Percentiles rank a stretch among this genome's conserved stretches.
Conservation (phyloP, 2,888 invertebrate genomes). For the Teinopalpus imperialis region DNA sequence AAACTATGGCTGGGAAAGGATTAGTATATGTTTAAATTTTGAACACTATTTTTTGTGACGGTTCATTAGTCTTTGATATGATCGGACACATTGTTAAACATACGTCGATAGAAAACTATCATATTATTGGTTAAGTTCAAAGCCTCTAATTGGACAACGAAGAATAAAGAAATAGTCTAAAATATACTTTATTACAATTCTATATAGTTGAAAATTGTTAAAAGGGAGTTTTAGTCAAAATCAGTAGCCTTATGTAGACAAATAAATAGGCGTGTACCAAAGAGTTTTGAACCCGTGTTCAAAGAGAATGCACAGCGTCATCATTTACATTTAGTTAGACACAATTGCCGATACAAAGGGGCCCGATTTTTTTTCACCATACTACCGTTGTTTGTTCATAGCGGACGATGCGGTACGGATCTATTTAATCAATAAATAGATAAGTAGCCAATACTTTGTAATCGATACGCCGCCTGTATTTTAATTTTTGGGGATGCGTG, state of each 20-base stretch:
- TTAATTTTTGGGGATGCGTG: slow-evolving; percentile 29
- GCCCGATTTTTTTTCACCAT: slow-evolving; percentile 44
- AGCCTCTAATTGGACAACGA: not conserved
- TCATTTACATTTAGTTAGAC: slow-evolving; percentile 49
- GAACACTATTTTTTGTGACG: slow-evolving; percentile 1
- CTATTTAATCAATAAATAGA: slow-evolving; percentile 74
- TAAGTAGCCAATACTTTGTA: slow-evolving; percentile 65
- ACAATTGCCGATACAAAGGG: slow-evolving; percentile 37
- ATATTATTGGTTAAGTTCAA: too few species aligned
- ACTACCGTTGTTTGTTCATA: slow-evolving; percentile 49
- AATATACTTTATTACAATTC: not conserved
- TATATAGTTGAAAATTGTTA: too few species aligned
- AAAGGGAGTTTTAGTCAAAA: not conserved
- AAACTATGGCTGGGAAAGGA: slow-evolving; percentile 37
- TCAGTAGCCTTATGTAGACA: slow-evolving; percentile 12
- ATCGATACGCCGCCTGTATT: slow-evolving; percentile 58
- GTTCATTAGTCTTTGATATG: not conserved
- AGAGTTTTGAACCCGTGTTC: slow-evolving; percentile 29
- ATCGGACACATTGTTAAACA: not conserved
- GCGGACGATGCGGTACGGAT: slow-evolving; percentile 41
- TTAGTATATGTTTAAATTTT: slow-evolving; percentile 37
- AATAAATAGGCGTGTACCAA: slow-evolving; percentile 38
- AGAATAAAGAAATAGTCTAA: not conserved
- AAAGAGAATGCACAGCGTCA: slow-evolving; percentile 46
- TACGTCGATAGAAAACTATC: not conserved